Base-by-base conservation (phyloP, 2,797 vertebrate genomes). In the Sebastes diploproa region DNA sequence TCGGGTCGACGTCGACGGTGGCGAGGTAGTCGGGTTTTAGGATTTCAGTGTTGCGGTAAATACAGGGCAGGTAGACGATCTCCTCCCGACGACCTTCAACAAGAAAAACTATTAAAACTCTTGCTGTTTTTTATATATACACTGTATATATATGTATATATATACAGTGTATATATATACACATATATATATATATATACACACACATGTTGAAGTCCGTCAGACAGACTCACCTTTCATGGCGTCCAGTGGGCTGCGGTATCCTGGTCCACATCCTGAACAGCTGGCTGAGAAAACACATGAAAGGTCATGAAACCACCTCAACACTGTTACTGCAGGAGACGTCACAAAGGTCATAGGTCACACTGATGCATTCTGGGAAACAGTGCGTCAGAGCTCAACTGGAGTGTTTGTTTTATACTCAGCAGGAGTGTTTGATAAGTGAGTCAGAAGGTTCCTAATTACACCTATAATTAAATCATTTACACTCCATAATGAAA, bases 11-110 rank as follows among this genome's bases (percentile, higher is more conserved):
- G 1, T 99, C 98, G 14, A 99, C 97, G 0, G 98, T 99, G 76
- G 97, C 97, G 69, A 99, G 90, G 77, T 98, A 99, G 88, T 99
- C 98, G 0, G 98, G 97, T 62, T 97, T 97, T n/a, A 93, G 84
- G 1, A 23, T 88, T 12, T 84, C 93, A 0, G 97, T 98, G 94
- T 95, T 97, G 7, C 97, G 94, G 91, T 98, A 98, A 92, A 99
- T 96, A 59, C 98, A 99, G 3, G 97, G 98, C 86, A 99, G 63
- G 82, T 99, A 99, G 14, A 99, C 84, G 0, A 99, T 96, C 94
- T 97, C 80, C 87, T 99, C 98, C 60, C 95, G 92, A 52, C 96
- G 96, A 38, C 98, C 98, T 96, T 95, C 32, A 61, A 50, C 30
- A 72, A 56, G 18, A 72, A 65, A 20, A 55, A 55, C 29, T 32